Evolutionary conservation across 2,113 vertebrate species (phyloP).

Genomic region (Halichoerus grypus): DNA sequence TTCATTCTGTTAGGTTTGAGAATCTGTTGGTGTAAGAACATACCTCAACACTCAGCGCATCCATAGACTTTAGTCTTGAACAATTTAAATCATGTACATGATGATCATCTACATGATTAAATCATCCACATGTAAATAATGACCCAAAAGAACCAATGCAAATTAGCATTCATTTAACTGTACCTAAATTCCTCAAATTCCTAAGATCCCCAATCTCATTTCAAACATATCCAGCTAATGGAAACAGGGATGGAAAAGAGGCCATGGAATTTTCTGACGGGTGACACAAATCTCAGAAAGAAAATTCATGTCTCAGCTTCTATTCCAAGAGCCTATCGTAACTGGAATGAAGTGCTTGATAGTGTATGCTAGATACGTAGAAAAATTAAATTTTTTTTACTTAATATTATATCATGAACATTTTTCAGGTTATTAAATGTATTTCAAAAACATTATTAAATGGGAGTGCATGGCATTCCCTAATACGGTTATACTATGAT

Average conservation of each 20-base stretch:
- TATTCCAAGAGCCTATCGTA: not conserved
- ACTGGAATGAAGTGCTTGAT: not conserved
- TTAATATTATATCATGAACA: not conserved
- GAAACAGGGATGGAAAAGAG: not conserved
- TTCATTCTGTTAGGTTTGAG: not conserved
- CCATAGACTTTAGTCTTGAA: not conserved
- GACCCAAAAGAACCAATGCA: not conserved
- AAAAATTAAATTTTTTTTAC: not conserved
- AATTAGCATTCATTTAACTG: not conserved
- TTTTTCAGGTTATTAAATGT: slow-evolving; percentile 22
- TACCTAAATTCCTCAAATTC: not conserved
- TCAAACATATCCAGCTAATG: not conserved
- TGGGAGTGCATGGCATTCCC: not conserved
- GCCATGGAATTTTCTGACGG: not conserved
- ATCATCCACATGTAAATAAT: not conserved
- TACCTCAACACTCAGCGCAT: not conserved
- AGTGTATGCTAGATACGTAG: not conserved
- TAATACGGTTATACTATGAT: not conserved
- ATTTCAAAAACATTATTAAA: slow-evolving; percentile 56
- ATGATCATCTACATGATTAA: not conserved
- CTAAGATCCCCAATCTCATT: not conserved
- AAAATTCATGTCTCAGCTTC: not conserved
- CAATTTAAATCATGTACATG: not conserved
- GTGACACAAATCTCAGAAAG: not conserved
- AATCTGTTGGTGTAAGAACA: not conserved